Evolutionary conservation across 2,888 invertebrate species (phyloP), one percentile per base, ranked within the genome.

Genomic region (Tenthredo notha): DNA sequence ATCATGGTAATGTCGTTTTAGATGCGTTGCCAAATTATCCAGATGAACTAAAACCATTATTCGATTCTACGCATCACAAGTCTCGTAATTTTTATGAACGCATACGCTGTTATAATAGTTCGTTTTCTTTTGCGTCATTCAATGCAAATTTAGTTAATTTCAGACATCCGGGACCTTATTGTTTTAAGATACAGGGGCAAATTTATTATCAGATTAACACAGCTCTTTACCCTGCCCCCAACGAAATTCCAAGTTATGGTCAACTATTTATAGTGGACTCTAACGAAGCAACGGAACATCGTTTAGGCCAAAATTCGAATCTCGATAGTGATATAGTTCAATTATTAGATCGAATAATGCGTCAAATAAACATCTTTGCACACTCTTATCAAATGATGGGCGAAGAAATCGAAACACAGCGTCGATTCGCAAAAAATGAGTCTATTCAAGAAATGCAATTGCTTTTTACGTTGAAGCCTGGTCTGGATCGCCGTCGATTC

Each of bases 151-250:
- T 84, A 0, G 50, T 84, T 1, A 70, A 84, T 84, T 85, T 85
- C 12, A 33, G 40, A 37, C 18, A 9, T 37, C 70, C 37, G 2
- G 67, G 29, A 29, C 67, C 37, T 6, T 70, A 70, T 40, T 70
- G n/a, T n/a, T 70, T 70, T 33, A 85, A 84, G 50, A 86, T 86
- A 4, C 87, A 85, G 21, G 86, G 85, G 15, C 86, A 87, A 84
- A 86, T 88, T 82, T 88, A 88, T 83, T 86, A 87, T 85, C 86
- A 88, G 84, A 86, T 88, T 58, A 88, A 87, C 70, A 87, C 86
- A 9, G 61, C 86, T 21, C 85, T 86, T 29, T 83, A 86, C 58
- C 86, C 86, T 54, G 67, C 78, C 47, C 9, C 33, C 5, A 80
- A 85, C 25, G 85, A 88, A 84, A 40, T 80, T 65, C 86, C 87